Conservation (phyloP, 2,113 vertebrate species). For the Campylomormyrus tamandua region DNA sequence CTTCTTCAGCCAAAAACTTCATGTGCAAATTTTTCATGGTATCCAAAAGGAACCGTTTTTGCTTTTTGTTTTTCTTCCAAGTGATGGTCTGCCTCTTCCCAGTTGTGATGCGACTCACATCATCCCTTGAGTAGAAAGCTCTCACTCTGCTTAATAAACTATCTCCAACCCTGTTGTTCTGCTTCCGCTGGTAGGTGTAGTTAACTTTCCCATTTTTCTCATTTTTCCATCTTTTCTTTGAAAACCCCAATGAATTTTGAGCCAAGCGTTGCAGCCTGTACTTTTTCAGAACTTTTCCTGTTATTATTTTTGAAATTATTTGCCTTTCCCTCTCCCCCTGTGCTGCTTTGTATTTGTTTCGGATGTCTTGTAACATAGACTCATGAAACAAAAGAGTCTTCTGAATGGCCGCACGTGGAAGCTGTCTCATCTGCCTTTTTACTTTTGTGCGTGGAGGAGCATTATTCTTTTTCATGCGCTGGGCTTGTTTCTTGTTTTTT, state of each 20-base stretch:
- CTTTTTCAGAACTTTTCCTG: background rate
- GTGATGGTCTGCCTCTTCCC: no score
- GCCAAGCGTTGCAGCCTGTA: background rate
- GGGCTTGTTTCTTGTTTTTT: background rate
- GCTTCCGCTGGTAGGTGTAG: background rate
- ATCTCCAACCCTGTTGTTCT: no score
- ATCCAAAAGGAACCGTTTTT: no score
- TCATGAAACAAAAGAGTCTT: background rate
- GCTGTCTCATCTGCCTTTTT: background rate
- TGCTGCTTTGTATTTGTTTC: background rate
- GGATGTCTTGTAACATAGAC: background rate
- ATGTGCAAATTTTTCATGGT: no score
- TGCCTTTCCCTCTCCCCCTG: slow-evolving; percentile 9
- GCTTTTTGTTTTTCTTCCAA: no score
- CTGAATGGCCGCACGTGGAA: background rate
- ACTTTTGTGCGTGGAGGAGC: background rate
- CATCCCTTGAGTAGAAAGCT: no score
- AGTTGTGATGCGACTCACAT: no score
- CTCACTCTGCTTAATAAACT: no score
- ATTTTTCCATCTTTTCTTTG: slow-evolving; percentile 8
- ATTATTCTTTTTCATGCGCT: no score
- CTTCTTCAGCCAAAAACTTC: no score
- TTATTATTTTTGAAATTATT: background rate
- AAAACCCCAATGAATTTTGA: background rate
- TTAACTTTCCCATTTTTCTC: background rate